Evolutionary conservation across 2,797 vertebrate genomes (phyloP).

Genomic region (Silurus lanzhouensis): DNA sequence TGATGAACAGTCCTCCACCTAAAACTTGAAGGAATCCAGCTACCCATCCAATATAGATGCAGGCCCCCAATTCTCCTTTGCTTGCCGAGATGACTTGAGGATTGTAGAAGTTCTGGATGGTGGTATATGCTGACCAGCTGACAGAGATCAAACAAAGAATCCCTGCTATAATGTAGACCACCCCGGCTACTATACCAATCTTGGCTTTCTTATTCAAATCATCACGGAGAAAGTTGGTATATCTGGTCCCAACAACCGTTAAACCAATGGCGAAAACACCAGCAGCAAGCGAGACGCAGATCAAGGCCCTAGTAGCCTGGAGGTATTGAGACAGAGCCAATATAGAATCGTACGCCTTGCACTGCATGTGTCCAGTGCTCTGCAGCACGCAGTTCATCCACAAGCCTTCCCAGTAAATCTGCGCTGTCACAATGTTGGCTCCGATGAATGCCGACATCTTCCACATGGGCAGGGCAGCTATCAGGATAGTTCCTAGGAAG

Average conservation of each 20-base stretch:
- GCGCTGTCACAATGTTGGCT: constrained; percentile 72
- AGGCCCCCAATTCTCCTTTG: constrained; percentile 74
- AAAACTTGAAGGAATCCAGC: constrained; percentile 72
- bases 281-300: constrained; percentile 70
- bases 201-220: constrained; percentile 64
- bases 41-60: constrained; percentile 76
- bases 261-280: constrained; percentile 70
- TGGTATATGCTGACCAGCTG: constrained; percentile 72
- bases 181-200: constrained; percentile 66
- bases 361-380: constrained; percentile 75
- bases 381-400: constrained; percentile 82
- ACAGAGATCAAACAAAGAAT: constrained; percentile 70
- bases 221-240: constrained; percentile 68
- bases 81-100: constrained; percentile 53
- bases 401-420: constrained; percentile 76
- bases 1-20: constrained; percentile 71
- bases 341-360: constrained; percentile 72
- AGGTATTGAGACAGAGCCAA: constrained; percentile 71
- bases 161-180: constrained; percentile 71
- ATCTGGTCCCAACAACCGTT: constrained; percentile 67
- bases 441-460: constrained; percentile 73
- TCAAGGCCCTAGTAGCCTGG: constrained; percentile 71
- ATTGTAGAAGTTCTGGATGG: constrained; percentile 74
- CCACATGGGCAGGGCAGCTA: constrained; percentile 77
- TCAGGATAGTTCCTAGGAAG: constrained; percentile 71